Evolutionary conservation across 2,888 invertebrate species (phyloP), one percentile per base, ranked within the genome.

Genomic region (Cecidostiba fungosa): DNA sequence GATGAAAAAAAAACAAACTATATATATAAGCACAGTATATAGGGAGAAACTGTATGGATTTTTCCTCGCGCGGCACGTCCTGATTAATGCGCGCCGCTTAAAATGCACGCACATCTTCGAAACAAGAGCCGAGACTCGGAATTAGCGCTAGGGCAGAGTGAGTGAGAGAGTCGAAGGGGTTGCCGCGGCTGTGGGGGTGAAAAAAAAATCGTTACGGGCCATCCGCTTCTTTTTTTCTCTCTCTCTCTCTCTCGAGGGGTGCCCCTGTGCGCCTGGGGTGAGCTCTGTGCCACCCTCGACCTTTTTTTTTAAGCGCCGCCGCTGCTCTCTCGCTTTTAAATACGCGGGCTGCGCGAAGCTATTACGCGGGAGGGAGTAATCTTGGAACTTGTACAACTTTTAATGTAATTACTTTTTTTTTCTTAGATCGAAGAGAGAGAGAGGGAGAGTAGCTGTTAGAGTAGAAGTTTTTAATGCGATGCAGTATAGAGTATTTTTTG

Each of bases 191-290:
- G 73, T 43, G 47, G 59, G 47, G 69, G 69, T 32, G 16, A 70
- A 82, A 86, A 86, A 85, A 86, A 86, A 86, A 86, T 86, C 86
- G 86, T 86, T 86, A 86, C 86, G 84, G 78, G 39, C 47, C 66
- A 26, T 29, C 43, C 72, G 79, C 78, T 77, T 39, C 62, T 62
- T 77, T 39, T 59, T 62, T 77, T 36, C 73, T 81, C 54, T 77
- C 74, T 84, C 79, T 80, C 79, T 79, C 62, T 23, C 14, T 50
- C 47, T 16, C 66, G 54, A 70, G 81, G 82, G 81, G 82, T 62
- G 83, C 47, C 54, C 62, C 62, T 3, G n/a, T n/a, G 32, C 36
- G n/a, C 66, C 54, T 39, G 43, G 69, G 43, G 54, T 36, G 76
- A 26, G 80, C 16, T 19, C 23, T 14, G 32, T 12, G 70, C 81